Conservation (phyloP, 1,140 invertebrate species). For the Gryon sp. region DNA sequence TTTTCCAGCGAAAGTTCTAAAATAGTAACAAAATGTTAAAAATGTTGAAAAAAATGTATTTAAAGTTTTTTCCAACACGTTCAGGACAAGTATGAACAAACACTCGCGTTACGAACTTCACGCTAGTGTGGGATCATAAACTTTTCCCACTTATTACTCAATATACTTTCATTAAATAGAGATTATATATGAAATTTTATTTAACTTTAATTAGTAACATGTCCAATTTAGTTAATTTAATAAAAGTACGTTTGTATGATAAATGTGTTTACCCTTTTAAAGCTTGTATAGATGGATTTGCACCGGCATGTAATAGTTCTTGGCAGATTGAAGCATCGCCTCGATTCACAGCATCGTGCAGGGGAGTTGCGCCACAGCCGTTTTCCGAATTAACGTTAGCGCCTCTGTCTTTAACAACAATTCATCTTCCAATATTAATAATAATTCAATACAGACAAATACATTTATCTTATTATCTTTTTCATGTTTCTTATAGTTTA, state of each 20-base stretch:
- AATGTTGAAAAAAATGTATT: constrained; percentile 52
- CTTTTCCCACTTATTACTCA: no score
- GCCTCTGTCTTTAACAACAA: constrained; percentile 77
- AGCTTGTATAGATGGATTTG: constrained; percentile 81
- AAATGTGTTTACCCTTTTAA: constrained; percentile 80
- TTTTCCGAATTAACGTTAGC: constrained; percentile 81
- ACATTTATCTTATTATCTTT: no score
- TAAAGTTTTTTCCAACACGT: no score
- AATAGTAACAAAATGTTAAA: background rate
- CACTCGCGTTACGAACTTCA: no score
- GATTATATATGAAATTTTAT: no score
- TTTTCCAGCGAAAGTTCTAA: constrained; percentile 77
- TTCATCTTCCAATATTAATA: no score
- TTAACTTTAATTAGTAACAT: no score
- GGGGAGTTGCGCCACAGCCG: constrained; percentile 81
- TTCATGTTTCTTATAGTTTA: no score
- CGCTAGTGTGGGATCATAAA: no score
- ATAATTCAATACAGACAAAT: no score
- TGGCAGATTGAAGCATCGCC: constrained; percentile 81
- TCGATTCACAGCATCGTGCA: constrained; percentile 83
- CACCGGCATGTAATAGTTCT: constrained; percentile 81
- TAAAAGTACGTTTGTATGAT: background rate
- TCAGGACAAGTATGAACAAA: no score
- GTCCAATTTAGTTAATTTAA: background rate
- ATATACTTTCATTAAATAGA: no score